phyloP scores from a whole-genome alignment of 2,888 invertebrate genomes.

The Priocnemis perturbator region DNA sequence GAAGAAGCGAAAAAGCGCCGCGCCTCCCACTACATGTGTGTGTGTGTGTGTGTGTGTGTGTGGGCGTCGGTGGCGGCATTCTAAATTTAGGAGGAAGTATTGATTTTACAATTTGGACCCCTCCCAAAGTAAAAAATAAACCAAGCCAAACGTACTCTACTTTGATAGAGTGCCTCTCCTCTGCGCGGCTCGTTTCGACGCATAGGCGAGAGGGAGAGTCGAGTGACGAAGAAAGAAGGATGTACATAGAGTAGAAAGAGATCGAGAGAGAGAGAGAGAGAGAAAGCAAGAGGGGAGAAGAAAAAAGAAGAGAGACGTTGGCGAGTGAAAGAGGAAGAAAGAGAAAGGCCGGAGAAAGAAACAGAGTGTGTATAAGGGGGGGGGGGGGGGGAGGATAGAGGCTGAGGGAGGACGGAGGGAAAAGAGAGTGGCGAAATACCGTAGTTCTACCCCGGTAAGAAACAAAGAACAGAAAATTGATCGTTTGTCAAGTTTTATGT shows the following conservation, averaged over 20 bases:
- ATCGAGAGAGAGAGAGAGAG: constrained; percentile 26
- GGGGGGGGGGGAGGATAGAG: neutral
- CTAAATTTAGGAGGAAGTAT: constrained; percentile 74
- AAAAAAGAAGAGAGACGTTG: constrained; percentile 10
- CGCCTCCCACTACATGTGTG: constrained; percentile 28
- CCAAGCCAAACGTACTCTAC: constrained; percentile 74
- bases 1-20: constrained; percentile 37
- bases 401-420: constrained; percentile 3
- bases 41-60: constrained; percentile 30
- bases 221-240: constrained; percentile 28
- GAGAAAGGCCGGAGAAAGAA: neutral
- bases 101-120: constrained; percentile 75
- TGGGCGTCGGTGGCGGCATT: constrained; percentile 58
- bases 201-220: constrained; percentile 52
- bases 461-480: constrained; percentile 72
- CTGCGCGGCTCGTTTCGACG: constrained; percentile 69
- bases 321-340: constrained; percentile 7
- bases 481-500: constrained; percentile 72
- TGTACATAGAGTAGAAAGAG: constrained; percentile 36
- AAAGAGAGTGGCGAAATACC: constrained; percentile 50
- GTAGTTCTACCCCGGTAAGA: constrained; percentile 59
- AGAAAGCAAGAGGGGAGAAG: neutral
- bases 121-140: constrained; percentile 75
- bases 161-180: constrained; percentile 74
- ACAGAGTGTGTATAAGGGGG: neutral